Evolutionary conservation across 1,140 invertebrate species (phyloP).

Genomic region (Eumaeus atala): DNA sequence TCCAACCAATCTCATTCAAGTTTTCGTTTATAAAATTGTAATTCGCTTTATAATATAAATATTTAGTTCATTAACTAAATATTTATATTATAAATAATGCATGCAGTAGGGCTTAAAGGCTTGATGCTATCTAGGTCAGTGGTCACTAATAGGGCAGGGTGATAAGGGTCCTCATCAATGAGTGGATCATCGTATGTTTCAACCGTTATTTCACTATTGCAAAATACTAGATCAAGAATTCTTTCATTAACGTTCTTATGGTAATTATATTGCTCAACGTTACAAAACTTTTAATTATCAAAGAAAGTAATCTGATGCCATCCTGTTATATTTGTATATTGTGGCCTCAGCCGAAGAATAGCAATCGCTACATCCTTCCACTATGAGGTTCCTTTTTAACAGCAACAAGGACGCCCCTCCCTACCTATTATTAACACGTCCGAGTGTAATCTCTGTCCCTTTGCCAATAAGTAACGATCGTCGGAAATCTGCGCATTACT

Average conservation of each 20-base stretch:
- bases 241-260: neutral
- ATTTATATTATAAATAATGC: too few species aligned
- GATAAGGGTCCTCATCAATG: neutral
- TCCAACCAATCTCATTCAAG: neutral
- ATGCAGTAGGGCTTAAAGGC: neutral
- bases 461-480: too few species aligned
- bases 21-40: neutral
- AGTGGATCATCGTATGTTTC: neutral
- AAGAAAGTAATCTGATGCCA: neutral
- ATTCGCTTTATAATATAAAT: neutral
- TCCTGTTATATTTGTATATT: neutral
- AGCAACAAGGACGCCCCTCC: too few species aligned
- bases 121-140: neutral
- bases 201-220: neutral
- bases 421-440: too few species aligned
- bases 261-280: neutral
- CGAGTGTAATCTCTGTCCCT: too few species aligned
- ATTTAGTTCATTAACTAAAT: too few species aligned
- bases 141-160: neutral
- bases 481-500: too few species aligned
- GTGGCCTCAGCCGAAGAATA: too few species aligned
- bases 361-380: too few species aligned
- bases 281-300: neutral
- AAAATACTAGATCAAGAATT: neutral
- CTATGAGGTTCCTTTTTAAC: too few species aligned